Evolutionary conservation across 1,140 invertebrate species (phyloP).

Genomic region (Cepaea nemoralis): DNA sequence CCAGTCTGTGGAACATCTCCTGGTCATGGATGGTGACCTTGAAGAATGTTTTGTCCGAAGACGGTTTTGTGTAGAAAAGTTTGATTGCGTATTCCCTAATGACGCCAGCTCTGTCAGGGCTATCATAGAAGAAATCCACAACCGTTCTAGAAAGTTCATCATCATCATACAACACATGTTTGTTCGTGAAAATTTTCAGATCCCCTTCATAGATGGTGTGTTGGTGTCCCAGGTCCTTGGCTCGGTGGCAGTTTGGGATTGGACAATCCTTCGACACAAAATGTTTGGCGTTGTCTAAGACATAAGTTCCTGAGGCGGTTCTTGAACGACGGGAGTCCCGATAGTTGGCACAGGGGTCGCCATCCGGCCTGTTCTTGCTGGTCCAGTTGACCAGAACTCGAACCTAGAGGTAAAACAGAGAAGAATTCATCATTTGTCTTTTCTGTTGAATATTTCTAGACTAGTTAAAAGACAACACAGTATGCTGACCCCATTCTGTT

Average conservation of each 20-base stretch:
- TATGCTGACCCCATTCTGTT: no score
- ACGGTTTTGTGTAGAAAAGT: conserved; percentile 20
- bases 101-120: conserved; percentile 10
- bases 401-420: neutral
- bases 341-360: conserved; percentile 11
- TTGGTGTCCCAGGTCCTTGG: neutral
- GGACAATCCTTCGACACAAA: neutral
- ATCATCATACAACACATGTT: conserved; percentile 28
- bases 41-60: conserved; percentile 18
- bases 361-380: conserved; percentile 16
- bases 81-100: conserved; percentile 17
- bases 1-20: conserved; percentile 3
- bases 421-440: no score
- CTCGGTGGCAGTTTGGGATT: conserved; percentile 24
- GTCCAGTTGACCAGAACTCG: conserved; percentile 27
- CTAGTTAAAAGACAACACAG: no score
- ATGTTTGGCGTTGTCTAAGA: conserved; percentile 12
- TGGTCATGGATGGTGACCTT: conserved; percentile 31
- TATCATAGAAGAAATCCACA: conserved; percentile 32
- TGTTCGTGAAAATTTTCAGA: conserved; percentile 35
- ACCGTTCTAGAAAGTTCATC: conserved; percentile 13
- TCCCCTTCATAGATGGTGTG: conserved; percentile 15
- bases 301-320: conserved; percentile 1
- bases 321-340: neutral
- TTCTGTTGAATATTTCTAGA: no score